A percentile compares a stretch with the other conserved stretches of the same genome.
Evolutionary conservation across 2,113 vertebrate species (phyloP).

Genomic region (Tragelaphus imberbis): DNA sequence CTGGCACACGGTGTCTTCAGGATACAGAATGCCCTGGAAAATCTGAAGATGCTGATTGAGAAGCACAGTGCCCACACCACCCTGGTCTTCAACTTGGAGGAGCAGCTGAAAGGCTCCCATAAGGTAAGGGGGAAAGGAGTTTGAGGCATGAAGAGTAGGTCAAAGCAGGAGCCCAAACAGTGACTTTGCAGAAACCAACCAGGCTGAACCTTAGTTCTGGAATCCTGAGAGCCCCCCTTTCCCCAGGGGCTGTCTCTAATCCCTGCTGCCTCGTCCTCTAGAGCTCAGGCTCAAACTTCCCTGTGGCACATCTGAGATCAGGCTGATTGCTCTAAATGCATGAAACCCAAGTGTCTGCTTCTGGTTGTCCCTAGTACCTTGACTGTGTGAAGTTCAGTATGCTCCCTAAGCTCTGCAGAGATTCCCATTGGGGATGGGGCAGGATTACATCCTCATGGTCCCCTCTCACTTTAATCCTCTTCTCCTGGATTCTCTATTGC

Average conservation of each 20-base stretch:
- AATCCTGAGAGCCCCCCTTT: background rate
- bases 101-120: background rate
- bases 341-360: background rate
- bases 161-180: background rate
- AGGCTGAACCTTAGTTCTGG: background rate
- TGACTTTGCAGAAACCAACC: background rate
- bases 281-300: background rate
- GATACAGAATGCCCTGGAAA: constrained; percentile 58
- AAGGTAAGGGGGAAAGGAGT: constrained; percentile 31
- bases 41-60: constrained; percentile 54
- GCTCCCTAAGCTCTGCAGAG: background rate
- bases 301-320: background rate
- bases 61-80: constrained; percentile 25
- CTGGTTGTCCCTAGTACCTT: background rate
- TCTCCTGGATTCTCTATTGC: background rate
- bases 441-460: background rate
- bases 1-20: constrained; percentile 37
- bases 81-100: constrained; percentile 38
- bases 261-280: background rate
- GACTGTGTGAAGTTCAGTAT: background rate
- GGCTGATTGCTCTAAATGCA: background rate
- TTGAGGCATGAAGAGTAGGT: background rate
- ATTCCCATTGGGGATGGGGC: background rate
- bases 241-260: background rate
- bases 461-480: background rate